Evolutionary conservation across 2,113 vertebrate species (phyloP).

Genomic region (Butastur rufipennis): DNA sequence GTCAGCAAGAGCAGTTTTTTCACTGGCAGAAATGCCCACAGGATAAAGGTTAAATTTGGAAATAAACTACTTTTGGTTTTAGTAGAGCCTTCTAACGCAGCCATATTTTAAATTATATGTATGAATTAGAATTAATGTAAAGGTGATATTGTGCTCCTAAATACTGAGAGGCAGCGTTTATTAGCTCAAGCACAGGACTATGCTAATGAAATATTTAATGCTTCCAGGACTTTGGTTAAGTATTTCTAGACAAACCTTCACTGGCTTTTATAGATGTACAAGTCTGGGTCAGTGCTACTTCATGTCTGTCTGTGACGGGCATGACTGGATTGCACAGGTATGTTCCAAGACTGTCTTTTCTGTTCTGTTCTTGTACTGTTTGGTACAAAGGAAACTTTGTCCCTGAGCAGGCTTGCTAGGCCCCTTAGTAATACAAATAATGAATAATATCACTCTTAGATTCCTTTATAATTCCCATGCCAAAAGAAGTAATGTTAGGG

Average conservation of each 20-base stretch:
- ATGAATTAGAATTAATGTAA: neutral
- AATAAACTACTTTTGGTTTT: neutral
- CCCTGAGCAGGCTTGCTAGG: neutral
- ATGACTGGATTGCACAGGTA: neutral
- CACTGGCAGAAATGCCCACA: neutral
- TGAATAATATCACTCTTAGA: neutral
- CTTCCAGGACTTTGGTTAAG: neutral
- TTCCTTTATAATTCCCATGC: neutral
- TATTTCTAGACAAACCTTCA: constrained; percentile 29
- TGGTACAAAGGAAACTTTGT: constrained; percentile 32
- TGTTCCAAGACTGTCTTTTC: neutral
- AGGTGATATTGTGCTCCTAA: neutral
- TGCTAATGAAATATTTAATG: constrained; percentile 6
- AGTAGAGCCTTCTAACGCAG: neutral
- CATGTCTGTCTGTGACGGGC: neutral
- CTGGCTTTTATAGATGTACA: constrained; percentile 33
- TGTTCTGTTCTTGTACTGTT: neutral
- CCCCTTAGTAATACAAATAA: neutral
- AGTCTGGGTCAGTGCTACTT: constrained; percentile 38
- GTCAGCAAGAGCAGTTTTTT: neutral
- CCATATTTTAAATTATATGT: neutral
- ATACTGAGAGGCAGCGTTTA: neutral
- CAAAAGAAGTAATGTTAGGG: neutral
- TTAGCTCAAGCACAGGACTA: neutral
- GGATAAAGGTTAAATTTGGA: neutral